phyloP scores from a whole-genome alignment of 2,888 invertebrate genomes.

The Conus canariensis region DNA sequence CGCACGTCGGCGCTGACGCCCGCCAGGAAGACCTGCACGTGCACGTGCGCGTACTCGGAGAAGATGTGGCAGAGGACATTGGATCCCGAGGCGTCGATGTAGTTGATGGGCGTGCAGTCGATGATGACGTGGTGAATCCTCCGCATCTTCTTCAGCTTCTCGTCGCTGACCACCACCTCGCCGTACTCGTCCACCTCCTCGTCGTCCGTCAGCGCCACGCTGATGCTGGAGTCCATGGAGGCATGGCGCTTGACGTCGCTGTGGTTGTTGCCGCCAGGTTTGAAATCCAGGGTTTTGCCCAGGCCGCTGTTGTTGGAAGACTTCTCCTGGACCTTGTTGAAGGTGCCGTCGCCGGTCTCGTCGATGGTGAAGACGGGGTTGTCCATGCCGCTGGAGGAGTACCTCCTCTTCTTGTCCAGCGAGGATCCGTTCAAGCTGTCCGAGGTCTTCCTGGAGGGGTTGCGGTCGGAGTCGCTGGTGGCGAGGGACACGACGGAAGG shows the following conservation, averaged over 20 bases:
- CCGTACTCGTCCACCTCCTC: conserved; percentile 67
- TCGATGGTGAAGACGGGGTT: conserved; percentile 56
- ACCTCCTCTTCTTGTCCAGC: conserved; percentile 35
- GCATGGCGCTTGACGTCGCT: not conserved
- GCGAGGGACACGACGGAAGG: conserved; percentile 25
- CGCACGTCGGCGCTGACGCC: conserved; percentile 64
- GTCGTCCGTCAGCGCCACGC: conserved; percentile 45
- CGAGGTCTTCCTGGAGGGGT: not conserved
- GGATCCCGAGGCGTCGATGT: conserved; percentile 72
- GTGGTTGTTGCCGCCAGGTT: conserved; percentile 11
- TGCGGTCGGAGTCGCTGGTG: not conserved
- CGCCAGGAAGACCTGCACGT: conserved; percentile 68
- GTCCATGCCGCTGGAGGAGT: conserved; percentile 52
- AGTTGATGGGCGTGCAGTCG: conserved; percentile 69
- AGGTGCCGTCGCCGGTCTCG: conserved; percentile 39
- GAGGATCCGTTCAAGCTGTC: not conserved
- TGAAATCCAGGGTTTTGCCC: conserved; percentile 13
- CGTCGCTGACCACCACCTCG: conserved; percentile 63
- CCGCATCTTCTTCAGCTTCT: conserved; percentile 62
- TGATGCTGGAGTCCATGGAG: conserved; percentile 43
- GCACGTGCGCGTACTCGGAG: conserved; percentile 70
- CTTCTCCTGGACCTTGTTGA: conserved; percentile 3
- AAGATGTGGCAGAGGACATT: conserved; percentile 69
- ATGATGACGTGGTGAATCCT: conserved; percentile 70
- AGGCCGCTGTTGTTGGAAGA: not conserved